These are phyloP conservation scores for Rhagoletis pomonella DNA, from an alignment of 1,140 invertebrate species.

Conservation along the genomic window DNA sequence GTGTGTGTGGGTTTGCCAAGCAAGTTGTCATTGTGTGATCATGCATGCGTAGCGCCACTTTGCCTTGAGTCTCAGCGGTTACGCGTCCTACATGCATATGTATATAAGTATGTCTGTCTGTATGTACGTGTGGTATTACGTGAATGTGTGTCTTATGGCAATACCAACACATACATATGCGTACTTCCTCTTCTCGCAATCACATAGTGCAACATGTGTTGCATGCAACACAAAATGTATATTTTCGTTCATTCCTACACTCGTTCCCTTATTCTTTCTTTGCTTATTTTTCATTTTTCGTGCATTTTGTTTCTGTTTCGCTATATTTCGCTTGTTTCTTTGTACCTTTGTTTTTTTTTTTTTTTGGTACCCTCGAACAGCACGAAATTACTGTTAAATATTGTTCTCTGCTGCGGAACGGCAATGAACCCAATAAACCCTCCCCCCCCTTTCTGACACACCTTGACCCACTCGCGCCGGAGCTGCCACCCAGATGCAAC, in stretches of 20 bases:
- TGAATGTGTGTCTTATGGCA: background rate
- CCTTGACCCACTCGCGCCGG: background rate
- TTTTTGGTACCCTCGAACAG: background rate
- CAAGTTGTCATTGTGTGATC: background rate
- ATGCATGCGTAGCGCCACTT: background rate
- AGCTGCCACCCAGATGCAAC: background rate
- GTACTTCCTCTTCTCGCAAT: background rate
- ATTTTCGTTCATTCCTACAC: background rate
- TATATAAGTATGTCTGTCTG: background rate
- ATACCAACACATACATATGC: background rate
- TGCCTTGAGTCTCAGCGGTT: background rate
- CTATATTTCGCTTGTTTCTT: slow-evolving; percentile 12
- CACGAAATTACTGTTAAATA: slow-evolving; percentile 40
- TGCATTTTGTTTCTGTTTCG: background rate
- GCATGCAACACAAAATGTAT: slow-evolving; percentile 13
- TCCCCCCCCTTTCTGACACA: no score
- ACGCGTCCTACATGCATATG: background rate
- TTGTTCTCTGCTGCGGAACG: background rate
- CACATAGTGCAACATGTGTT: slow-evolving; percentile 30
- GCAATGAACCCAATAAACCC: background rate
- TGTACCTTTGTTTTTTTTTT: background rate
- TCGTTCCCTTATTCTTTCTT: background rate
- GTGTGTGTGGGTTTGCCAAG: background rate
- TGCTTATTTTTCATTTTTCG: slow-evolving; percentile 14
- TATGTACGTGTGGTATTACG: background rate